Conservation (phyloP, 2,888 invertebrate genomes). For the Tetragnatha montana region DNA sequence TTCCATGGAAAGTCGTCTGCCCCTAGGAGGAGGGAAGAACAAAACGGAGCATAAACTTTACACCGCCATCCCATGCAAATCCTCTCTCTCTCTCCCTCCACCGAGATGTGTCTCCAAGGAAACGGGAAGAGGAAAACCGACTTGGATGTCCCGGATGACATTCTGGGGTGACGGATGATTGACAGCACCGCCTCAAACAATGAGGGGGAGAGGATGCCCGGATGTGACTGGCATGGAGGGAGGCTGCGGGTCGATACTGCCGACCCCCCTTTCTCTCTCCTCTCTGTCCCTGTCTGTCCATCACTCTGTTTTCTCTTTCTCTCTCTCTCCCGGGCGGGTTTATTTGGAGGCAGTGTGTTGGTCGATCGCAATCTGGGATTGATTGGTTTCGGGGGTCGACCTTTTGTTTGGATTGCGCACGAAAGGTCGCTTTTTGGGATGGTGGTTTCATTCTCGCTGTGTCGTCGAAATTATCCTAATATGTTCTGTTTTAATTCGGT, state of each 20-base stretch:
- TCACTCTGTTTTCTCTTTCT: conserved; percentile 38
- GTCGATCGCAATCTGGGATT: conserved; percentile 32
- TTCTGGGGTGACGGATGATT: conserved; percentile 69
- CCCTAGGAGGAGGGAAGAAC: background rate
- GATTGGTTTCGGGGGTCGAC: conserved; percentile 1
- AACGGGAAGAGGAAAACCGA: conserved; percentile 10
- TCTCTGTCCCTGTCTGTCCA: conserved; percentile 59
- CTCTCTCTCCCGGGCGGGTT: background rate
- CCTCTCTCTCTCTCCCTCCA: conserved; percentile 48
- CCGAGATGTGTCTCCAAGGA: conserved; percentile 55
- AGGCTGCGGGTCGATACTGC: conserved; percentile 53
- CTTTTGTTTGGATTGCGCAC: background rate
- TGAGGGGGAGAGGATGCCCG: conserved; percentile 62
- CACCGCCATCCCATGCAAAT: conserved; percentile 67
- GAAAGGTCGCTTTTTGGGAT: background rate
- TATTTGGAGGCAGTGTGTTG: conserved; percentile 51
- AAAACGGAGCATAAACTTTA: conserved; percentile 67
- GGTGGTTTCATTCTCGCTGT: background rate
- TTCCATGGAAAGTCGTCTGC: conserved; percentile 13
- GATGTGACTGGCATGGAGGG: conserved; percentile 68
- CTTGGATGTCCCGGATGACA: conserved; percentile 65
- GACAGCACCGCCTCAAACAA: conserved; percentile 70
- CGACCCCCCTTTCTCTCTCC: background rate
- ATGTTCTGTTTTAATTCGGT: too few species aligned
- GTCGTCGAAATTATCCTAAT: background rate